These are phyloP conservation scores for Oxytorus armatus DNA, from an alignment of 2,888 invertebrate species.

Conservation along the genomic window DNA sequence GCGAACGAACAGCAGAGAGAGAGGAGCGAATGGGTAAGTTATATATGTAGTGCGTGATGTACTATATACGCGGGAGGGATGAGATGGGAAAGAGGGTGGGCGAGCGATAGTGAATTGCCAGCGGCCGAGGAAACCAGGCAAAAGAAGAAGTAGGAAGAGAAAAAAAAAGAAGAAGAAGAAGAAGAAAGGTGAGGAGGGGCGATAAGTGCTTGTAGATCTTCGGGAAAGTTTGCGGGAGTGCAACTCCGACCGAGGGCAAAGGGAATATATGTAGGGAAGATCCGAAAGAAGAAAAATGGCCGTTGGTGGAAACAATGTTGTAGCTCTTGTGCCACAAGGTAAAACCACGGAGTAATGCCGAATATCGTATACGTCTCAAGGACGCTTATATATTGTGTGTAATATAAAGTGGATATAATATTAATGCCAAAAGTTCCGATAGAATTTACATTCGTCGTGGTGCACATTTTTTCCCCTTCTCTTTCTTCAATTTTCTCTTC, in stretches of 20 bases:
- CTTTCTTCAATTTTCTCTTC: not conserved
- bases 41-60: conserved; percentile 19
- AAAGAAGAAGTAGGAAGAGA: conserved; percentile 45
- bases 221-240: conserved; percentile 53
- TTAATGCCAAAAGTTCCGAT: conserved; percentile 9
- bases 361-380: conserved; percentile 42
- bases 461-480: not conserved
- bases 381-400: conserved; percentile 1
- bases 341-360: conserved; percentile 37
- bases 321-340: conserved; percentile 22
- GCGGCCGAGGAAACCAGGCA: conserved; percentile 23
- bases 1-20: conserved; percentile 34
- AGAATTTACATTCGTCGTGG: not conserved
- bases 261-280: conserved; percentile 38
- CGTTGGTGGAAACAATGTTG: conserved; percentile 46
- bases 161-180: conserved; percentile 44
- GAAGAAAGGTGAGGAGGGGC: conserved; percentile 35
- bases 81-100: conserved; percentile 36
- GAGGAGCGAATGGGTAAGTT: conserved; percentile 40
- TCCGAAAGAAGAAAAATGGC: conserved; percentile 47
- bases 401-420: conserved; percentile 3
- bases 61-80: conserved; percentile 25
- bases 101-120: conserved; percentile 62
- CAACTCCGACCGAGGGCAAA: conserved; percentile 40
- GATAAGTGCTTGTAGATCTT: conserved; percentile 57